Conservation (phyloP, 2,888 invertebrate species). For the Microctonus brassicae region DNA sequence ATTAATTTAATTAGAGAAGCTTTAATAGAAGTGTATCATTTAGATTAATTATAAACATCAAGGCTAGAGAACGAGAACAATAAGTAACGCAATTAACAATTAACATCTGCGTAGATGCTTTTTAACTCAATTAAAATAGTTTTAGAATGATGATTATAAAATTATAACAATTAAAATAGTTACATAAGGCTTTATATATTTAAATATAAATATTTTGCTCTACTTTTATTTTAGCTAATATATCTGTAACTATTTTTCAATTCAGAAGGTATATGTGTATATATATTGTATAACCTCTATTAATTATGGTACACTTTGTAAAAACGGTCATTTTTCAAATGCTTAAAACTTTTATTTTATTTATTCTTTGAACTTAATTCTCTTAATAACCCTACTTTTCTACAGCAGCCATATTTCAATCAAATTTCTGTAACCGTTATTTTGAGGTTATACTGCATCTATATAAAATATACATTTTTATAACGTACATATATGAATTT, state of each 20-base stretch:
- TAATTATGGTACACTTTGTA: too few species aligned
- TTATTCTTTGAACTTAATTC: too few species aligned
- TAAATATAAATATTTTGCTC: neutral
- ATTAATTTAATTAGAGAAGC: neutral
- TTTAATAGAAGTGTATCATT: neutral
- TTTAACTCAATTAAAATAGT: neutral
- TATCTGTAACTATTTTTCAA: neutral
- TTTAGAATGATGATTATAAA: neutral
- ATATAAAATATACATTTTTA: too few species aligned
- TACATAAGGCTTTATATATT: neutral
- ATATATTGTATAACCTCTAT: too few species aligned
- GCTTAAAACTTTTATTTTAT: too few species aligned
- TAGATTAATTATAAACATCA: neutral
- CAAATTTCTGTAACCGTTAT: too few species aligned
- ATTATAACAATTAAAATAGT: neutral
- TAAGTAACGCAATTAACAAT: neutral
- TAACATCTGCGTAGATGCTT: neutral
- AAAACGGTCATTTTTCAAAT: too few species aligned
- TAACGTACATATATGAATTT: too few species aligned
- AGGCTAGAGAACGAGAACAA: neutral
- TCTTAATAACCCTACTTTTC: too few species aligned
- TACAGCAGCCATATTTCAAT: too few species aligned
- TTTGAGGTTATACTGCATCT: too few species aligned
- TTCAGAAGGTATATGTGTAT: too few species aligned
- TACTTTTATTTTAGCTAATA: neutral